A percentile compares a stretch with the other conserved stretches of the same genome.
Evolutionary conservation across 2,888 invertebrate species (phyloP).

Genomic region (Archips crataeganus): DNA sequence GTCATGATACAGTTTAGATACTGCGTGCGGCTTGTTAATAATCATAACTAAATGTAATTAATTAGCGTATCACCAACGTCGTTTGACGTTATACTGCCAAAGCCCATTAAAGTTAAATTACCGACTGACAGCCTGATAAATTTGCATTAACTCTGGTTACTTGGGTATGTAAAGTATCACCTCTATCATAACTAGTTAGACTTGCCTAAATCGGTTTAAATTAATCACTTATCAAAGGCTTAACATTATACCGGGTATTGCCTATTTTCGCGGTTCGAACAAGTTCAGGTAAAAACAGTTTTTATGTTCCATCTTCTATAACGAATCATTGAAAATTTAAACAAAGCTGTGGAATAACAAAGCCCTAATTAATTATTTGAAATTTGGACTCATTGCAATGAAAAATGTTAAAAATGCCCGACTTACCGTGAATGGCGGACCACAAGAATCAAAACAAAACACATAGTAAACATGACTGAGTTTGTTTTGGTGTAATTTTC

Average conservation of each 20-base stretch:
- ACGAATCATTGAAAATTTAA: too few species aligned
- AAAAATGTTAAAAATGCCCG: not conserved
- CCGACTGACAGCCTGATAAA: constrained; percentile 30
- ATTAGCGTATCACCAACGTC: constrained; percentile 16
- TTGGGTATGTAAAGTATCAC: constrained; percentile 17
- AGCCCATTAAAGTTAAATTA: constrained; percentile 37
- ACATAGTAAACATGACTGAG: not conserved
- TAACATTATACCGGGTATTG: not conserved
- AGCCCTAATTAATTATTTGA: too few species aligned
- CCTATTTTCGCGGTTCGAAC: not conserved
- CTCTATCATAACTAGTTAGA: constrained; percentile 10
- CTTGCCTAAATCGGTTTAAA: not conserved
- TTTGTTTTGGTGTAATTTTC: not conserved
- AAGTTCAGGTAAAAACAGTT: not conserved
- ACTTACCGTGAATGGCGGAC: not conserved
- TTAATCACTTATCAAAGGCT: not conserved
- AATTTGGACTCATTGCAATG: not conserved
- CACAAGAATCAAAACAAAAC: not conserved
- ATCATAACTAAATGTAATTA: constrained; percentile 16
- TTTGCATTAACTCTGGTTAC: constrained; percentile 26
- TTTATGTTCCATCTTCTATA: not conserved
- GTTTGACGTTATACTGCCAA: constrained; percentile 30
- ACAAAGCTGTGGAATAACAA: too few species aligned
- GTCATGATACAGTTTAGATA: not conserved
- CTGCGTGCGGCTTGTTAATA: not conserved